Conservation (phyloP, 2,113 vertebrate species). For the Lichenostomus cassidix region DNA sequence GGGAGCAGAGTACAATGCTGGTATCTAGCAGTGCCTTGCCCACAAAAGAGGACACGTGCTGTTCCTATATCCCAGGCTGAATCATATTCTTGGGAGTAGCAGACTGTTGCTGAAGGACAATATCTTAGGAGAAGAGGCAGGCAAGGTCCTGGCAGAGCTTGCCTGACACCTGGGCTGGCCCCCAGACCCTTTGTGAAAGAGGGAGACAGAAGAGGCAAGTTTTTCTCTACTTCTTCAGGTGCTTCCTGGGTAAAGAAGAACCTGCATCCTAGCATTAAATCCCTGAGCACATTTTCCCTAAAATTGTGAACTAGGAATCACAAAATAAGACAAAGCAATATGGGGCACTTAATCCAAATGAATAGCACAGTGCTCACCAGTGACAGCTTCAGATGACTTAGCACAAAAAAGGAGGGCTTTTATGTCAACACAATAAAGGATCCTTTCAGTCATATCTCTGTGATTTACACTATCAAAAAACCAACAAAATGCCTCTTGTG, state of each 20-base stretch:
- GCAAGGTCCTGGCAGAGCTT: not conserved
- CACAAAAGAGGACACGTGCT: rapidly evolving
- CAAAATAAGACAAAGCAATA: not conserved
- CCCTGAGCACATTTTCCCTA: not conserved
- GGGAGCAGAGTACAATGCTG: rapidly evolving
- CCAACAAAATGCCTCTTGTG: not conserved
- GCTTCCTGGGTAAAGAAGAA: not conserved
- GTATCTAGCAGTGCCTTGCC: not conserved
- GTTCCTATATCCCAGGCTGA: not conserved
- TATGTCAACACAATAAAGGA: not conserved
- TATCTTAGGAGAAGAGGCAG: not conserved
- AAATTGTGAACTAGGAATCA: not conserved
- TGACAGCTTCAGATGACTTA: not conserved
- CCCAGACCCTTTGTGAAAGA: not conserved
- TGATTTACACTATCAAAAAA: not conserved
- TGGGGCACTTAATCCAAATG: not conserved
- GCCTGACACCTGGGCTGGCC: rapidly evolving
- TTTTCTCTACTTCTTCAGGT: not conserved
- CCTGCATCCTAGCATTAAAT: not conserved
- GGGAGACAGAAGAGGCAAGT: not conserved
- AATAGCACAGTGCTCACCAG: not conserved
- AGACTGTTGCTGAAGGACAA: not conserved
- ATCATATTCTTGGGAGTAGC: not conserved
- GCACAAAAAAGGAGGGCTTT: rapidly evolving
- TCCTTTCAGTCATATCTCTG: not conserved